A percentile compares a stretch with the other conserved stretches of the same genome.
Evolutionary conservation across 2,797 vertebrate species (phyloP).

Genomic region (Malacoctenus gilli): DNA sequence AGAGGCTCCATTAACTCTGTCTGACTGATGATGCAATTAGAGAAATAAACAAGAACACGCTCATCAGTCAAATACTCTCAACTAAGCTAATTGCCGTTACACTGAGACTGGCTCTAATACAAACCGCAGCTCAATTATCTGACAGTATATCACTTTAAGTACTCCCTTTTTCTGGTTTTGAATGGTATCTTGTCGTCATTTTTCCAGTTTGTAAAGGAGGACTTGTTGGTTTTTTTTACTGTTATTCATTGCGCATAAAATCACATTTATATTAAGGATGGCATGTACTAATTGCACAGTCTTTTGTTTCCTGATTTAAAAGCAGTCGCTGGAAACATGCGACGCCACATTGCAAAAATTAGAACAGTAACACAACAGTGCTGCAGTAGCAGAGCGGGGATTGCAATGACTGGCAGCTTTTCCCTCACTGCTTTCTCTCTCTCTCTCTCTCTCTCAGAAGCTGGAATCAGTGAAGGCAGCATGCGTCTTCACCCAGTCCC

Average conservation of each 20-base stretch:
- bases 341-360: conserved; percentile 56
- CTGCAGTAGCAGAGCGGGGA: conserved; percentile 26
- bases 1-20: conserved; percentile 60
- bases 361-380: conserved; percentile 19
- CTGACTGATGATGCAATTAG: conserved; percentile 73
- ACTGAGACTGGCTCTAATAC: conserved; percentile 29
- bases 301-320: conserved; percentile 23
- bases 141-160: conserved; percentile 24
- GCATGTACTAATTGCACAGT: conserved; percentile 17
- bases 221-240: conserved; percentile 27
- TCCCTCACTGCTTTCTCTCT: conserved; percentile 50
- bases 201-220: no score
- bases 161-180: conserved; percentile 7
- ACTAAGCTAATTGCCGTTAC: conserved; percentile 53
- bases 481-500: conserved; percentile 60
- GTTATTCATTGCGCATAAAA: no score
- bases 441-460: conserved; percentile 59
- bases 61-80: conserved; percentile 64
- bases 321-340: conserved; percentile 35
- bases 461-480: conserved; percentile 64
- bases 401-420: conserved; percentile 69
- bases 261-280: background rate
- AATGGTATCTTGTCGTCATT: conserved; percentile 18
- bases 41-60: conserved; percentile 63
- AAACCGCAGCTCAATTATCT: conserved; percentile 23